A percentile compares a stretch with the other conserved stretches of the same genome.
These are phyloP conservation scores for Parotocinclus haroldoi DNA, from an alignment of 2,797 vertebrate species.

Conservation along the genomic window DNA sequence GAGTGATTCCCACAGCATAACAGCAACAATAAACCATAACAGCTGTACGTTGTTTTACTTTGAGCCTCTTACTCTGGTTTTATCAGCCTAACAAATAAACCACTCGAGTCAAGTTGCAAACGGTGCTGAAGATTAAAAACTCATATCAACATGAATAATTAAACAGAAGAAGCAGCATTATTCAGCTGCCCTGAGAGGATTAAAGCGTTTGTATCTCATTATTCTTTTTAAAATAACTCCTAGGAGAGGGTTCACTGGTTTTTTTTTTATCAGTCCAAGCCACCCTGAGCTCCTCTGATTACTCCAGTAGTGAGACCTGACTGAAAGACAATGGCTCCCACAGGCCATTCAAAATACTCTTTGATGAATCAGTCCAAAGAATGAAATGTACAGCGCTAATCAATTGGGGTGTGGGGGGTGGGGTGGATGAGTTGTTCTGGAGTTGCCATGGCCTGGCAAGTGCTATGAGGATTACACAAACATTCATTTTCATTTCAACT, in stretches of 20 bases:
- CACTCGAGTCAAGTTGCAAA: slow-evolving; percentile 54
- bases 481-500: slow-evolving; percentile 59
- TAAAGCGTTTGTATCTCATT: slow-evolving; percentile 59
- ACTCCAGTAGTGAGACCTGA: slow-evolving; percentile 50
- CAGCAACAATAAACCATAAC: slow-evolving; percentile 31
- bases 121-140: slow-evolving; percentile 62
- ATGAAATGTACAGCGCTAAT: slow-evolving; percentile 61
- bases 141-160: slow-evolving; percentile 71
- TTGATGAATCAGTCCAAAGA: slow-evolving; percentile 57
- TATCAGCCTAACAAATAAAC: slow-evolving; percentile 33
- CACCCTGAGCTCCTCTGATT: slow-evolving; percentile 46
- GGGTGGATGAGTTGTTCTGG: slow-evolving; percentile 18
- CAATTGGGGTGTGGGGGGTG: slow-evolving; percentile 60
- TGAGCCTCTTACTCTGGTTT: slow-evolving; percentile 22
- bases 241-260: slow-evolving; percentile 35
- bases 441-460: slow-evolving; percentile 48
- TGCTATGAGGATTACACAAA: slow-evolving; percentile 64
- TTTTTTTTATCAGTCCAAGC: slow-evolving; percentile 48
- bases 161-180: slow-evolving; percentile 62
- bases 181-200: slow-evolving; percentile 62
- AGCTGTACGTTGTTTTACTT: slow-evolving; percentile 37
- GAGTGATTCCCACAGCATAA: slow-evolving; percentile 64
- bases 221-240: slow-evolving; percentile 55
- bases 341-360: slow-evolving; percentile 53
- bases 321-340: slow-evolving; percentile 52